A percentile compares a stretch with the other conserved stretches of the same genome.
These are phyloP conservation scores for Lysandra coridon DNA, from an alignment of 2,888 invertebrate genomes.

Conservation along the genomic window DNA sequence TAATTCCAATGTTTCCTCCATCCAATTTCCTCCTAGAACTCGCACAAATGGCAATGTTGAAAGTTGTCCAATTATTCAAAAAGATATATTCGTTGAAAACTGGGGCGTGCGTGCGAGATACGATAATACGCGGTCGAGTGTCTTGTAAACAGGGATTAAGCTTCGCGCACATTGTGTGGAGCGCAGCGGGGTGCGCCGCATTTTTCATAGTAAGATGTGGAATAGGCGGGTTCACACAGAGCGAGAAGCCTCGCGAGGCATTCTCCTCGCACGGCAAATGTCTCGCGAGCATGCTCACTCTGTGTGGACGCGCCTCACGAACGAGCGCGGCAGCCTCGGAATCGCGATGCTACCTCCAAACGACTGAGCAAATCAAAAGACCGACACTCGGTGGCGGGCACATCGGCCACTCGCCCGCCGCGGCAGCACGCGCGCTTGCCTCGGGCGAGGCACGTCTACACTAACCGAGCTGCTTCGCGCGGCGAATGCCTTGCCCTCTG, in stretches of 20 bases:
- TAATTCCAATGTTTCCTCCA: slow-evolving; percentile 3
- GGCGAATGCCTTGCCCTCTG: slow-evolving; percentile 73
- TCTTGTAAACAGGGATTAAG: slow-evolving; percentile 37
- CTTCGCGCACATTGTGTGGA: neutral
- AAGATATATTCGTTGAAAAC: slow-evolving; percentile 41
- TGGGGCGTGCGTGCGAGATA: slow-evolving; percentile 29
- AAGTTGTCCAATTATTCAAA: slow-evolving; percentile 46
- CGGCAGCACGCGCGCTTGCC: slow-evolving; percentile 34
- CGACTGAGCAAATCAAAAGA: too few relatives aligned
- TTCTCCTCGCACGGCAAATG: too few relatives aligned
- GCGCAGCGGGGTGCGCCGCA: neutral
- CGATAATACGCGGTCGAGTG: slow-evolving; percentile 29
- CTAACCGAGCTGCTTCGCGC: slow-evolving; percentile 45
- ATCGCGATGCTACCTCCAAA: too few relatives aligned
- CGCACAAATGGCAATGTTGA: slow-evolving; percentile 39
- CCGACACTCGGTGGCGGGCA: too few relatives aligned
- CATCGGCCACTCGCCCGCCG: slow-evolving; percentile 33
- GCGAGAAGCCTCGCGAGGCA: too few relatives aligned
- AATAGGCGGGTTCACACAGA: too few relatives aligned
- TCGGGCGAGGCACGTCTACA: slow-evolving; percentile 37
- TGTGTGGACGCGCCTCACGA: slow-evolving; percentile 31
- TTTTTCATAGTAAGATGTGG: too few relatives aligned
- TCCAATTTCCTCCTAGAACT: slow-evolving; percentile 35
- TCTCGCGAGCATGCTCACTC: too few relatives aligned
- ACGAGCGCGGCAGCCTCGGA: slow-evolving; percentile 35